These are phyloP conservation scores for Teleogryllus oceanicus DNA, from an alignment of 2,888 invertebrate genomes.

Conservation along the genomic window DNA sequence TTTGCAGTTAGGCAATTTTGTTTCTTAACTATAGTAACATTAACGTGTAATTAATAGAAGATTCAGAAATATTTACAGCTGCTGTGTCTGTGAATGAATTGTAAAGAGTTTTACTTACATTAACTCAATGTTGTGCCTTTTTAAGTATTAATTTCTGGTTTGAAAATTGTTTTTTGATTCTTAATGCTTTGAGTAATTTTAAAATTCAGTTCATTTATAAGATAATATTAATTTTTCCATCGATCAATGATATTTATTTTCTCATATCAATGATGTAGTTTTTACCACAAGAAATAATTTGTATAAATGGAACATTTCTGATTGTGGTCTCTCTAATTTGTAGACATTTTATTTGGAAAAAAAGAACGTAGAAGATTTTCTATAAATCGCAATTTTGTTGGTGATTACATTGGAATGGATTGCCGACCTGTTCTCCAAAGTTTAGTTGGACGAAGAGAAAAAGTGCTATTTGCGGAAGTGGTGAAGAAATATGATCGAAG, in stretches of 20 bases:
- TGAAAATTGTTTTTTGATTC: background rate
- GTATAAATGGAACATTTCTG: background rate
- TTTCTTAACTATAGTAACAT: too few species aligned
- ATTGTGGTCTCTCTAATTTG: constrained; percentile 24
- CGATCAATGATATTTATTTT: background rate
- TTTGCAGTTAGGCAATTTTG: too few species aligned
- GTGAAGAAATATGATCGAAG: constrained; percentile 63
- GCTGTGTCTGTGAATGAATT: too few species aligned
- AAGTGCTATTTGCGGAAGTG: constrained; percentile 62
- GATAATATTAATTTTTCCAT: background rate
- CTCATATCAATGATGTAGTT: too few species aligned
- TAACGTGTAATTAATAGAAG: too few species aligned
- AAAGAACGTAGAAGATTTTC: constrained; percentile 62
- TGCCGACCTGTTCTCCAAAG: constrained; percentile 55
- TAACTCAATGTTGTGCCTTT: too few species aligned
- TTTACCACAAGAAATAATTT: background rate
- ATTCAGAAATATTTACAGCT: too few species aligned
- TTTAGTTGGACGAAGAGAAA: constrained; percentile 60
- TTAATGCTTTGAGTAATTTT: background rate
- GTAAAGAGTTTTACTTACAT: too few species aligned
- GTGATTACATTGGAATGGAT: constrained; percentile 66
- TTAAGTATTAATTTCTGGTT: background rate
- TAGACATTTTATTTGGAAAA: constrained; percentile 50
- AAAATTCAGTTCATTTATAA: too few species aligned
- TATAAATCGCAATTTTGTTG: constrained; percentile 62